Percentiles rank a stretch among this genome's conserved stretches.
phyloP scores from a whole-genome alignment of 2,888 invertebrate genomes.

The Aleiodes alternator region DNA sequence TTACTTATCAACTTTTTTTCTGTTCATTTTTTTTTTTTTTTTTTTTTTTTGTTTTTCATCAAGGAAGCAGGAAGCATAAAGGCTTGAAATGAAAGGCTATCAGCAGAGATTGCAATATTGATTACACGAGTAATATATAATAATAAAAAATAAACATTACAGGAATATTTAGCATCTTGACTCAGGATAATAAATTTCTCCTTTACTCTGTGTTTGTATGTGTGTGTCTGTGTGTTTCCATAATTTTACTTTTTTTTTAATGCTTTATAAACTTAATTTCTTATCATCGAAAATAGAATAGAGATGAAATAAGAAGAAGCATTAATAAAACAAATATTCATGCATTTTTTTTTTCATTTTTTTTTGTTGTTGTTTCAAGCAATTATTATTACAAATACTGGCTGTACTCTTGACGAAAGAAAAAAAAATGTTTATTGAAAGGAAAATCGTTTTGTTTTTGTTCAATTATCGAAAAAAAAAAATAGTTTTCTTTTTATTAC shows the following conservation, averaged over 20 bases:
- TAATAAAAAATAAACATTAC: conserved; percentile 63
- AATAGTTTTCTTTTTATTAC: too few relatives aligned
- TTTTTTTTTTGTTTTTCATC: conserved; percentile 24
- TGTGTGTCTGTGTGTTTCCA: too few relatives aligned
- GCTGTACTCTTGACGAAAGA: conserved; percentile 77
- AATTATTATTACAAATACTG: conserved; percentile 90
- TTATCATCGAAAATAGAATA: conserved; percentile 65
- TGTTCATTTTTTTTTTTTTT: conserved; percentile 37
- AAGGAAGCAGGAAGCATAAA: conserved; percentile 62
- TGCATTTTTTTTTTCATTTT: conserved; percentile 78
- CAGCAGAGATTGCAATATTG: conserved; percentile 70
- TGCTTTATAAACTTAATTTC: conserved; percentile 45
- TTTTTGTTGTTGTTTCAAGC: conserved; percentile 78
- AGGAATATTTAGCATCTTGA: conserved; percentile 61
- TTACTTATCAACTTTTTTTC: conserved; percentile 44
- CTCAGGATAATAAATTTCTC: conserved; percentile 35
- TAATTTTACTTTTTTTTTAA: too few relatives aligned
- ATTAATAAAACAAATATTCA: conserved; percentile 89
- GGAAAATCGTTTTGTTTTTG: too few relatives aligned
- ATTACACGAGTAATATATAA: conserved; percentile 64
- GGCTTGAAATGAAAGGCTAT: conserved; percentile 63
- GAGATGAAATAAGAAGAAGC: conserved; percentile 76
- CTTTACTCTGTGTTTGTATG: conserved; percentile 4
- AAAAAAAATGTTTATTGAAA: conserved; percentile 16
- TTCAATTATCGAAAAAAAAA: too few relatives aligned